These are phyloP conservation scores for Burhinus oedicnemus DNA, from an alignment of 2,113 vertebrate species.

Conservation along the genomic window DNA sequence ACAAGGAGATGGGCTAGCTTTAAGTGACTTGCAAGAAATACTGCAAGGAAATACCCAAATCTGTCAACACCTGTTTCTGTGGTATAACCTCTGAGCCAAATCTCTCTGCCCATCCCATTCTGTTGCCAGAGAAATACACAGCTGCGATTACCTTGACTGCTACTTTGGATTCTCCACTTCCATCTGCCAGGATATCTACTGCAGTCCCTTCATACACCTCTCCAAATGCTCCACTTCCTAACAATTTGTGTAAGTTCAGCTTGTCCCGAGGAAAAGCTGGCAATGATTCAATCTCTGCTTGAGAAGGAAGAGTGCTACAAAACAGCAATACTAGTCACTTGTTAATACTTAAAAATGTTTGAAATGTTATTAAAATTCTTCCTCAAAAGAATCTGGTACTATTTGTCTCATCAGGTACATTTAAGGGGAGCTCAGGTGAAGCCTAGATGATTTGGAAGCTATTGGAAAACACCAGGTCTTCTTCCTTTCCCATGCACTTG, in stretches of 20 bases:
- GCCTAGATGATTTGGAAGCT: background rate
- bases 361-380: background rate
- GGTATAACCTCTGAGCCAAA: background rate
- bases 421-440: background rate
- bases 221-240: conserved; percentile 83
- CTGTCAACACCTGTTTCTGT: background rate
- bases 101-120: background rate
- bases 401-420: background rate
- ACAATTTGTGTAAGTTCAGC: conserved; percentile 72
- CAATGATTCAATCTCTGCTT: conserved; percentile 74
- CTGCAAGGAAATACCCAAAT: background rate
- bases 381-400: background rate
- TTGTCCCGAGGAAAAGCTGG: conserved; percentile 77
- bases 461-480: background rate
- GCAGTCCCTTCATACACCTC: conserved; percentile 81
- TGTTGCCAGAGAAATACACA: background rate
- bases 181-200: conserved; percentile 59
- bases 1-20: background rate
- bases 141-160: conserved; percentile 77
- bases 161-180: conserved; percentile 74
- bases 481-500: background rate
- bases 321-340: conserved; percentile 21
- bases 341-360: background rate
- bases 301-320: conserved; percentile 74
- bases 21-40: background rate